These are phyloP conservation scores for Hydrotaea diabolus DNA, from an alignment of 2,888 invertebrate species.

Conservation along the genomic window DNA sequence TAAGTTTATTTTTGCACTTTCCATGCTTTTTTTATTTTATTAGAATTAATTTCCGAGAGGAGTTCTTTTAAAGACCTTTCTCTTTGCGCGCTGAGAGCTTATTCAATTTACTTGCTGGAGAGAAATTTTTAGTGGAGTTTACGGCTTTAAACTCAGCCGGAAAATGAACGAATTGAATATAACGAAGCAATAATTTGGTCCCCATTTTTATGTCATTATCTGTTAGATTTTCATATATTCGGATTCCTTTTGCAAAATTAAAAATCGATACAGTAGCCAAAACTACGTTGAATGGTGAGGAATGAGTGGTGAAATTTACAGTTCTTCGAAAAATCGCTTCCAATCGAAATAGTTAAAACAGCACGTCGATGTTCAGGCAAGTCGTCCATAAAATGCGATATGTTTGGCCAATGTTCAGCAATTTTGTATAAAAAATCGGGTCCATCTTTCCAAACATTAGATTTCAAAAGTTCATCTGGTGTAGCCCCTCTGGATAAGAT, in stretches of 20 bases:
- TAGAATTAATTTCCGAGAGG: too few species aligned
- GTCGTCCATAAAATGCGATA: too few species aligned
- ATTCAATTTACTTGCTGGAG: conserved; percentile 32
- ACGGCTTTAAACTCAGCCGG: conserved; percentile 6
- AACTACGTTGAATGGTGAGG: too few species aligned
- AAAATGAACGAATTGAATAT: not conserved
- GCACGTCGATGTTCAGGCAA: not conserved
- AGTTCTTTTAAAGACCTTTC: too few species aligned
- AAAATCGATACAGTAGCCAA: too few species aligned
- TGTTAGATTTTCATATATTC: not conserved
- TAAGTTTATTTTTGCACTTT: too few species aligned
- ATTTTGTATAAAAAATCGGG: conserved; percentile 39
- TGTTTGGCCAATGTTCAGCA: too few species aligned
- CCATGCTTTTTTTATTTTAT: too few species aligned
- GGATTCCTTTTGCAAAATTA: not conserved
- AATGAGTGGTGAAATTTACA: conserved; percentile 33
- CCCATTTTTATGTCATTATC: not conserved
- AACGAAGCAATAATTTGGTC: not conserved
- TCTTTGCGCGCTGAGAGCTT: too few species aligned
- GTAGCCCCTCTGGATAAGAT: too few species aligned
- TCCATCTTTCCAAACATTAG: conserved; percentile 14
- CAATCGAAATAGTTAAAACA: not conserved
- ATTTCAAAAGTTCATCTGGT: too few species aligned
- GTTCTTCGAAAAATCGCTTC: not conserved
- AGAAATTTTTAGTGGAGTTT: not conserved